Conservation (phyloP, 2,888 invertebrate genomes). For the Pimpla rufipes region DNA sequence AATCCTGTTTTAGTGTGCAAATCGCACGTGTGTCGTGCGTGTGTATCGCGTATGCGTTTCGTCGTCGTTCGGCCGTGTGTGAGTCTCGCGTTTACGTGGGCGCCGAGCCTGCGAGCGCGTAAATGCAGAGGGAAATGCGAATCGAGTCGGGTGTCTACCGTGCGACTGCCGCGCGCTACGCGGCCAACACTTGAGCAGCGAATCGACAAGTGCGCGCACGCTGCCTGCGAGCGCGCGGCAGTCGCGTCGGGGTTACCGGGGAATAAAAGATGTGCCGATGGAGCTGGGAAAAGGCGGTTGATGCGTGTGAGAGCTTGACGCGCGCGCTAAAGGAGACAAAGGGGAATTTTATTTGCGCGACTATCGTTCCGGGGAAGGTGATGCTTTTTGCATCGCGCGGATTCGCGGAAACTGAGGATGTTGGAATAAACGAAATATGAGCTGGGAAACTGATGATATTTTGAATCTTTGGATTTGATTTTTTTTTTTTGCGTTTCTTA, state of each 20-base stretch:
- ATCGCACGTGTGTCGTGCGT: neutral
- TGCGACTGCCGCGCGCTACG: neutral
- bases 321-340: neutral
- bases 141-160: neutral
- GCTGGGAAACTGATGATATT: no score
- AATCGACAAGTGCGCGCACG: constrained; percentile 13
- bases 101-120: neutral
- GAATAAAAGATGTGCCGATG: constrained; percentile 6
- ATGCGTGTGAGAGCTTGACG: neutral
- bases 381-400: neutral
- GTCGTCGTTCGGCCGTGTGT: no score
- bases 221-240: neutral
- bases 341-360: neutral
- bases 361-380: no score
- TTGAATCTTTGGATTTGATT: no score
- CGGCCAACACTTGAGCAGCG: constrained; percentile 3
- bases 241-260: neutral
- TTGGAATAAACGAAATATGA: no score
- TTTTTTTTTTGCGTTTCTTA: no score
- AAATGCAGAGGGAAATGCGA: constrained; percentile 2
- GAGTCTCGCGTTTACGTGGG: neutral
- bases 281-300: neutral
- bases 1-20: neutral
- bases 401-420: no score
- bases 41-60: neutral